Evolutionary conservation across 2,797 vertebrate genomes (phyloP), one percentile per base, ranked within the genome.

Genomic region (Tadarida brasiliensis): DNA sequence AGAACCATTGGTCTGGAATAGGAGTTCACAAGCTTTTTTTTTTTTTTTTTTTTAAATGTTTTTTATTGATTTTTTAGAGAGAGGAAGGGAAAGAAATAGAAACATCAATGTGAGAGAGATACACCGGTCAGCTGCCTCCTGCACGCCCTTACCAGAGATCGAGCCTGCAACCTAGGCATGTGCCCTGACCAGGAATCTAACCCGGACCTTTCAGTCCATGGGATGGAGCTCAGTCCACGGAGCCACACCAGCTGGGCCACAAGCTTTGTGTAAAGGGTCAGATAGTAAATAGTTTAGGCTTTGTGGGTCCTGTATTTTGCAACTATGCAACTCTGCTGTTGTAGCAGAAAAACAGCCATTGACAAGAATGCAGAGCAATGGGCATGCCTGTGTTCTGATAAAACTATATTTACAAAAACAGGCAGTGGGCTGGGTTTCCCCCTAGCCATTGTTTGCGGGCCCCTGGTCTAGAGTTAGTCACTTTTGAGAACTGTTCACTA

Each of bases 401-500:
- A 82, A 59, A 35, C 26, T 30, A 3, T 61, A 19, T 63, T 84
- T 85, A 71, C 19, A 71, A 39, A 67, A 57, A 19, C 63, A 70
- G 65, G 30, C 7, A 5, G 63, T 44, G 30, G 49, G 11, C 77
- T 82, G 28, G 56, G 54, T 89, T 44, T 61, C 70, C 35, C 54
- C 20, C 8, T 19, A 56, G 65, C 35, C 19, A 3, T 39, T 10
- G 59, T 91, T 57, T 80, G 30, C 47, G 33, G 14, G 65, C 70
- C 59, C 95, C 47, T 47, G 14, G 65, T 74, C 59, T 96, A 33
- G 39, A 74, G 16, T 28, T 57, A 35, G 76, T 59, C 20, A 63
- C 84, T 85, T 93, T 33, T 57, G 68, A 86, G 78, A 89, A 68
- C 35, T 81, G 1, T 81, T 82, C 56, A 49, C 49, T 93, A 30